Percentiles rank a stretch among this genome's conserved stretches.
Conservation (phyloP, 2,113 vertebrate genomes). For the Harpagus bidentatus region DNA sequence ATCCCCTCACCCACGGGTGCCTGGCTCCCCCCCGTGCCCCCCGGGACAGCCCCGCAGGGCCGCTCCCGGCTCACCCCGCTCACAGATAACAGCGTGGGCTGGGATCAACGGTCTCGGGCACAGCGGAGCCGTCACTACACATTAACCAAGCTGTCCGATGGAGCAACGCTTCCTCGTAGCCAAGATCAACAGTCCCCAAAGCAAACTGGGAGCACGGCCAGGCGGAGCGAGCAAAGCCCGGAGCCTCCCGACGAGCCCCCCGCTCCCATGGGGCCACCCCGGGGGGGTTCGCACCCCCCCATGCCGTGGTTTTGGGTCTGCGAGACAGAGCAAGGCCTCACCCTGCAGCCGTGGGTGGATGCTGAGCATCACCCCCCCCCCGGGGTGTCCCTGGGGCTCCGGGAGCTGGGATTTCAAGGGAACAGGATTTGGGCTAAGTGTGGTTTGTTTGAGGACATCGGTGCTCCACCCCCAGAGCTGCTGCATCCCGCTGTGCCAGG, state of each 20-base stretch:
- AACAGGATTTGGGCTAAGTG: neutral
- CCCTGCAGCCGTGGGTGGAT: neutral
- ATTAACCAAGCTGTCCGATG: slow-evolving; percentile 16
- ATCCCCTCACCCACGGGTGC: neutral
- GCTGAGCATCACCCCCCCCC: neutral
- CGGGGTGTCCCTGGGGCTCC: too few species aligned
- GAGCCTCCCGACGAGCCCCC: neutral
- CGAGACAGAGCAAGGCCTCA: fast-evolving
- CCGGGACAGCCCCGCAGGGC: neutral
- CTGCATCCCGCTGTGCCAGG: neutral
- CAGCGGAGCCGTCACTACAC: neutral
- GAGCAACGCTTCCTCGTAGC: neutral
- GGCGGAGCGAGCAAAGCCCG: neutral
- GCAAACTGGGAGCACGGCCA: neutral
- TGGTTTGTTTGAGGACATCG: too few species aligned
- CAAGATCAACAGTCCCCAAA: slow-evolving; percentile 40
- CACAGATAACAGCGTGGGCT: neutral
- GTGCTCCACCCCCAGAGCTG: neutral
- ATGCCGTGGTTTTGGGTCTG: neutral
- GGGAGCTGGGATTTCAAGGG: neutral
- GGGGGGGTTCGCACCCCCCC: neutral
- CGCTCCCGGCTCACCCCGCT: neutral
- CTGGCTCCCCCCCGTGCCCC: neutral
- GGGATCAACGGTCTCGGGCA: slow-evolving; percentile 7
- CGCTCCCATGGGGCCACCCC: fast-evolving